These are phyloP conservation scores for Leucophenga varia DNA, from an alignment of 1,140 invertebrate species.

Conservation along the genomic window DNA sequence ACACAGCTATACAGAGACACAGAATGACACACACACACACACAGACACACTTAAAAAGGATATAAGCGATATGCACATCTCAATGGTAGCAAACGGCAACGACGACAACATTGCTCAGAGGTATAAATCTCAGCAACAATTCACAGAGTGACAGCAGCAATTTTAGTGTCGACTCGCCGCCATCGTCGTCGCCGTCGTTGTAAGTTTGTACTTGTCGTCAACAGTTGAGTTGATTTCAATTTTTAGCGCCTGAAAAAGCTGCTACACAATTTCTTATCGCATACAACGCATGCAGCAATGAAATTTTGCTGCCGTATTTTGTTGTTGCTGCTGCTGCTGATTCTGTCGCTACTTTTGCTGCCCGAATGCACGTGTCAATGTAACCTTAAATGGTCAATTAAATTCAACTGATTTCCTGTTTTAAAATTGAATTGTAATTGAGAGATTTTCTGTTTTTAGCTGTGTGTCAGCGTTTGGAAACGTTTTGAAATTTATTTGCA, in stretches of 20 bases:
- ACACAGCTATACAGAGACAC: conserved; percentile 7
- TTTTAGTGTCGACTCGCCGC: conserved; percentile 18
- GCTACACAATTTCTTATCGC: too few species aligned
- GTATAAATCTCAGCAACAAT: conserved; percentile 11
- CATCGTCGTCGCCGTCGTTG: too few species aligned
- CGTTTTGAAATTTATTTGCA: too few species aligned
- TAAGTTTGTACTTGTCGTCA: too few species aligned
- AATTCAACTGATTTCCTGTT: conserved; percentile 29
- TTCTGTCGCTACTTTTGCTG: neutral
- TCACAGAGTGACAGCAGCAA: conserved; percentile 34
- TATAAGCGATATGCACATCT: too few species aligned
- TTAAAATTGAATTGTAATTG: conserved; percentile 27
- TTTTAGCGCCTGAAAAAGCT: too few species aligned
- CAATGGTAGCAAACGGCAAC: too few species aligned
- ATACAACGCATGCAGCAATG: too few species aligned
- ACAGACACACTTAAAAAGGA: too few species aligned
- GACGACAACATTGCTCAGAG: conserved; percentile 1
- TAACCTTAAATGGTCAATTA: conserved; percentile 51
- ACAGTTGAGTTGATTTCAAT: too few species aligned
- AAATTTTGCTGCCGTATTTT: too few species aligned
- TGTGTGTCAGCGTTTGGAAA: neutral
- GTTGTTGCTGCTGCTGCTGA: conserved; percentile 9
- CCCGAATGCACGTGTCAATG: conserved; percentile 43
- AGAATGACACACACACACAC: conserved; percentile 25
- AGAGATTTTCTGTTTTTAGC: neutral